phyloP scores from a whole-genome alignment of 2,888 invertebrate species.

The Acholoe squamosa region DNA sequence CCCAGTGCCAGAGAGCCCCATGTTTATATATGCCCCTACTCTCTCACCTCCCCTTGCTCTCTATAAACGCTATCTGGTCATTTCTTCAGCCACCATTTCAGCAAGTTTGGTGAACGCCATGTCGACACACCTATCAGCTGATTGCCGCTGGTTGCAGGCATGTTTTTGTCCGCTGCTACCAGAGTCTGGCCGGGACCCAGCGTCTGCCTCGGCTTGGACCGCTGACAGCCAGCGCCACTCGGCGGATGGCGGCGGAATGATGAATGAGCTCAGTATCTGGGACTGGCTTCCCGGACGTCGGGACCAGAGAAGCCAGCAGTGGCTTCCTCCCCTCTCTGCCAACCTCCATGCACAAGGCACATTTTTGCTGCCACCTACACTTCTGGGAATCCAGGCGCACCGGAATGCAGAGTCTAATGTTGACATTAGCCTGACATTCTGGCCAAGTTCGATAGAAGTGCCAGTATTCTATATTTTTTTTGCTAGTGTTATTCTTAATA shows the following conservation, averaged over 20 bases:
- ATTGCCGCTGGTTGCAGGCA: not conserved
- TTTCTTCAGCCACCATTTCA: not conserved
- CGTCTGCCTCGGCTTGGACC: not conserved
- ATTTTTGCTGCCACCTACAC: no score
- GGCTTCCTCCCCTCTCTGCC: constrained; percentile 11
- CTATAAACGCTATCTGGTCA: constrained; percentile 32
- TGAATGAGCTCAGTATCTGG: constrained; percentile 23
- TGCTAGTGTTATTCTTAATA: no score
- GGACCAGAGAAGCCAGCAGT: not conserved
- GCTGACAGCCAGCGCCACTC: constrained; percentile 14
- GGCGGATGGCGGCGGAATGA: constrained; percentile 28
- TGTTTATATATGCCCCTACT: not conserved
- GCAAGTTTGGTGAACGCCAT: not conserved
- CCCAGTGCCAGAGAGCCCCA: not conserved
- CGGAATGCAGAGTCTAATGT: no score
- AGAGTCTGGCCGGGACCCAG: not conserved
- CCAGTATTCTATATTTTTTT: no score
- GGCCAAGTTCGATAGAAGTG: no score
- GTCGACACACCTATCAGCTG: constrained; percentile 15
- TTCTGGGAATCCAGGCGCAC: no score
- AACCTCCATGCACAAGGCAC: not conserved
- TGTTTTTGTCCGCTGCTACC: constrained; percentile 21
- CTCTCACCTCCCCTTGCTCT: not conserved
- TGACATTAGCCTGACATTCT: no score
- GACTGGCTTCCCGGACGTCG: constrained; percentile 26